A percentile compares a stretch with the other conserved stretches of the same genome.
Conservation (phyloP, 2,113 vertebrate genomes). For the Oenanthe melanoleuca region DNA sequence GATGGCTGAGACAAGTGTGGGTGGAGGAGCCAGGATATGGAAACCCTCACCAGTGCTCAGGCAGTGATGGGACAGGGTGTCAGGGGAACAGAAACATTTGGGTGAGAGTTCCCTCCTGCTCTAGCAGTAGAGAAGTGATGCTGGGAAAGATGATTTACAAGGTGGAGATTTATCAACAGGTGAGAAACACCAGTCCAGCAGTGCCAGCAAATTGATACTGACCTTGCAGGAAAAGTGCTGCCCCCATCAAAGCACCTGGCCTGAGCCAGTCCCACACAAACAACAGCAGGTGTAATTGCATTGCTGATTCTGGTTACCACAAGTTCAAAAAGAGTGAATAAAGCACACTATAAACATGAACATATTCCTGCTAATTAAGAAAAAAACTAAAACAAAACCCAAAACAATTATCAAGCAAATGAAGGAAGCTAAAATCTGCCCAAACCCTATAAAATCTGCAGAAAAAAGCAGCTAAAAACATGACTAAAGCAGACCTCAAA, state of each 20-base stretch:
- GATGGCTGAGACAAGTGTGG: background rate
- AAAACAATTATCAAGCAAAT: constrained; percentile 72
- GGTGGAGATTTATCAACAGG: background rate
- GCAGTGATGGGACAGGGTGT: background rate
- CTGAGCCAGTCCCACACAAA: constrained; percentile 13
- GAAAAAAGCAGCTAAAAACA: constrained; percentile 49
- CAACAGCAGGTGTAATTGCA: constrained; percentile 44
- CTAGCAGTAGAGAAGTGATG: background rate
- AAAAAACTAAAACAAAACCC: constrained; percentile 57
- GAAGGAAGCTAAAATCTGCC: constrained; percentile 63
- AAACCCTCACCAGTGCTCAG: background rate
- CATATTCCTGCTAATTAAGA: constrained; percentile 70
- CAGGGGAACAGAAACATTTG: rapidly evolving
- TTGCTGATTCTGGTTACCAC: constrained; percentile 25
- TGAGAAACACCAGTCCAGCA: background rate
- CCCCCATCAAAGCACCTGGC: background rate
- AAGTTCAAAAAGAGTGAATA: constrained; percentile 48
- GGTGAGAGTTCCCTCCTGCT: background rate
- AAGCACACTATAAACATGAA: constrained; percentile 45
- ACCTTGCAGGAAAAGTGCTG: constrained; percentile 31
- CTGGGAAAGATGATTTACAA: background rate
- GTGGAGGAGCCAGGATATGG: background rate
- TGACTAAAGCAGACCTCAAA: constrained; percentile 68
- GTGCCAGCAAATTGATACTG: background rate
- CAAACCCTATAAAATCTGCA: constrained; percentile 63